Conservation (phyloP, 2,113 vertebrate genomes). For the Cercopithecus mona region DNA sequence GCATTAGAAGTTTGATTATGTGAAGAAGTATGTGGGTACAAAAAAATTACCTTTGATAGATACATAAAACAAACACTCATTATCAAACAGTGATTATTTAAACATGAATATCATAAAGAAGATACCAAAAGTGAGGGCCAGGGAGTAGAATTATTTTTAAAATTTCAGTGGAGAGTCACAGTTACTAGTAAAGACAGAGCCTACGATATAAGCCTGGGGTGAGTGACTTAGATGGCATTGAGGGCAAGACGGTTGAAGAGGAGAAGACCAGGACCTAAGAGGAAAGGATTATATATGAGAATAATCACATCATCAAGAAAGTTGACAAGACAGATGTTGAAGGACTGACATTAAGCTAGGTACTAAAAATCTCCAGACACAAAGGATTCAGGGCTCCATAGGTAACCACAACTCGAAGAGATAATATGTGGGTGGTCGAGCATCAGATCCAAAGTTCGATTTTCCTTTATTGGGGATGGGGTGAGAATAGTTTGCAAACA, state of each 20-base stretch:
- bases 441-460: not conserved
- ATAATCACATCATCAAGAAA: not conserved
- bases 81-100: not conserved
- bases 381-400: not conserved
- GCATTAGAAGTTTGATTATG: not conserved
- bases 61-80: not conserved
- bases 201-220: too few relatives aligned
- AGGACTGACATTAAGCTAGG: not conserved
- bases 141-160: not conserved
- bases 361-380: not conserved
- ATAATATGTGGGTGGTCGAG: rapidly evolving
- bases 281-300: not conserved
- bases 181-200: not conserved
- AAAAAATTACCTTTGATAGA: not conserved
- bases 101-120: not conserved
- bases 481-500: not conserved
- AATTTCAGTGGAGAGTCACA: not conserved
- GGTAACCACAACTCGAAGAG: not conserved
- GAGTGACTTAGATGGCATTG: not conserved
- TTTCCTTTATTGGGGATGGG: not conserved
- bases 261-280: not conserved
- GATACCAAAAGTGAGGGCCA: not conserved
- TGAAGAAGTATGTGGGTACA: not conserved
- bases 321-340: not conserved
- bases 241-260: not conserved